Conservation (phyloP, 2,797 vertebrate genomes). For the Anguilla obscura region DNA sequence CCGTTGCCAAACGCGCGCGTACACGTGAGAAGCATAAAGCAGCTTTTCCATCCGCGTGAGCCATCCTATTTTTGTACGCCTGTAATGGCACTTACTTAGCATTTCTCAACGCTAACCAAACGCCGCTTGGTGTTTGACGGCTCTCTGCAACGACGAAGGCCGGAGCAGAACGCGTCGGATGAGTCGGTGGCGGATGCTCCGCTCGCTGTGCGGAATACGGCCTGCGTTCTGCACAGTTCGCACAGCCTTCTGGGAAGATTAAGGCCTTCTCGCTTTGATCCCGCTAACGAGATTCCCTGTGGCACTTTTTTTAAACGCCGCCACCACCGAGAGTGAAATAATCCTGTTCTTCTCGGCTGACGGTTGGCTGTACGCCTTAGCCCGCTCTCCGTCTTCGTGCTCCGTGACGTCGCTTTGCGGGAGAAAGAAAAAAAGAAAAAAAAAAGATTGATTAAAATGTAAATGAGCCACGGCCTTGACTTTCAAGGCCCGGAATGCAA, state of each 20-base stretch:
- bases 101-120: background rate
- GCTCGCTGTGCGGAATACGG: background rate
- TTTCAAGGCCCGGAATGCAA: background rate
- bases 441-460: background rate
- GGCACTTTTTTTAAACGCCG: background rate
- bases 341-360: background rate
- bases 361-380: background rate
- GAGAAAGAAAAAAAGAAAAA: background rate
- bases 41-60: background rate
- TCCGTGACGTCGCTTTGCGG: background rate
- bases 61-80: background rate
- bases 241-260: background rate
- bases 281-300: background rate
- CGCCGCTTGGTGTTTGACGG: background rate
- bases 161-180: background rate
- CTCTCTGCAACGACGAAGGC: background rate
- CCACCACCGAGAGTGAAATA: background rate
- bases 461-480: conserved; percentile 20
- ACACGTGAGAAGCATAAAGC: background rate
- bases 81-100: background rate
- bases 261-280: conserved; percentile 1
- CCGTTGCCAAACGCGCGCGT: background rate
- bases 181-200: background rate
- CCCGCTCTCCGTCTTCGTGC: background rate
- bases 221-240: background rate